Evolutionary conservation across 2,113 vertebrate genomes (phyloP).

Genomic region (Corynorhinus townsendii): DNA sequence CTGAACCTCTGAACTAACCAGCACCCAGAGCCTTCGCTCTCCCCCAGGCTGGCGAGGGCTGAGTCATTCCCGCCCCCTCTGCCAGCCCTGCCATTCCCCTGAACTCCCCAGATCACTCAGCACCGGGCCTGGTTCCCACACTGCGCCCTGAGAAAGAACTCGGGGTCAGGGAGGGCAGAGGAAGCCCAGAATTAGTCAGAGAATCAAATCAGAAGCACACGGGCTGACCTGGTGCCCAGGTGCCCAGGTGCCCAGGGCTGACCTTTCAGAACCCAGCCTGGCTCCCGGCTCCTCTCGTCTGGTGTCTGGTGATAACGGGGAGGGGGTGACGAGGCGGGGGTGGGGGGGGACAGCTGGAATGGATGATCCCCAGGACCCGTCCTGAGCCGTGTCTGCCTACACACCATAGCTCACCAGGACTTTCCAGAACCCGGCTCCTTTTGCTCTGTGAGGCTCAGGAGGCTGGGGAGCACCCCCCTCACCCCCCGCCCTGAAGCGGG

Average conservation of each 20-base stretch:
- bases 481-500: too few relatives aligned
- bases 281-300: not conserved
- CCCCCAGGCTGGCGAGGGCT: not conserved
- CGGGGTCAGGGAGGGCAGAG: not conserved
- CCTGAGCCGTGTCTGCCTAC: not conserved
- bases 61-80: constrained; percentile 33
- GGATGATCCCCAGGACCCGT: rapidly evolving
- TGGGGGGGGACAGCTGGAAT: too few relatives aligned
- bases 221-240: too few relatives aligned
- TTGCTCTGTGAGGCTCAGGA: not conserved
- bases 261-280: not conserved
- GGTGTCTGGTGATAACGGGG: not conserved
- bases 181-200: constrained; percentile 65
- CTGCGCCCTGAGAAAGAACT: constrained; percentile 12
- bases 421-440: not conserved
- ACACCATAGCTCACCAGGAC: rapidly evolving
- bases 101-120: constrained; percentile 65
- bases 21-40: not conserved
- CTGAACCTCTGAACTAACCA: too few relatives aligned
- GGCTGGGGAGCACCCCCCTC: rapidly evolving
- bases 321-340: too few relatives aligned
- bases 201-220: not conserved
- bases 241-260: not conserved
- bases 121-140: constrained; percentile 41
- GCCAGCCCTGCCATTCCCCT: constrained; percentile 28